Percentiles rank a stretch among this genome's conserved stretches.
These are phyloP conservation scores for Anas bernieri DNA, from an alignment of 2,797 vertebrate species.

Conservation along the genomic window DNA sequence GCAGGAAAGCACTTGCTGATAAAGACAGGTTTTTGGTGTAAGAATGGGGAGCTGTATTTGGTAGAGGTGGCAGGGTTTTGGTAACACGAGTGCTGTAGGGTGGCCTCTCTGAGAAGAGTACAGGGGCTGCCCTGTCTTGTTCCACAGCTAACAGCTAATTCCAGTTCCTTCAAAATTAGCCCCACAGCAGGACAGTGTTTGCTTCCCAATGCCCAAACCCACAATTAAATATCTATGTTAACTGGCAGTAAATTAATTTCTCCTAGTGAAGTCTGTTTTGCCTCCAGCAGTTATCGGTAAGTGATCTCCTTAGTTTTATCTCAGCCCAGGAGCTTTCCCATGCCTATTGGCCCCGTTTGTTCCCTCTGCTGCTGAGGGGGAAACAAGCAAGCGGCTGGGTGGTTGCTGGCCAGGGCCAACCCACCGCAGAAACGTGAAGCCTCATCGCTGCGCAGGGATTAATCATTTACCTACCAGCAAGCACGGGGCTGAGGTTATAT, in stretches of 20 bases:
- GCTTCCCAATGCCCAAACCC: not conserved
- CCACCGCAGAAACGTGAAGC: not conserved
- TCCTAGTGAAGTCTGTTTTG: not conserved
- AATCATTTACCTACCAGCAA: not conserved
- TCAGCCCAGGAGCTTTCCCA: fast-evolving
- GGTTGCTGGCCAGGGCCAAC: not conserved
- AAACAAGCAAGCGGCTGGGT: fast-evolving
- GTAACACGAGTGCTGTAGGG: fast-evolving
- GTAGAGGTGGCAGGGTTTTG: not conserved
- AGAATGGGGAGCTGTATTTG: fast-evolving
- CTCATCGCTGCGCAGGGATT: not conserved
- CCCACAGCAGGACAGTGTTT: not conserved
- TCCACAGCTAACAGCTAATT: not conserved
- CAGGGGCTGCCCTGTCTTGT: not conserved
- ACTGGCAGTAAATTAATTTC: not conserved
- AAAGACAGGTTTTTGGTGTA: not conserved
- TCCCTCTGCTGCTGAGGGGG: not conserved
- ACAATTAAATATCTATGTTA: not conserved
- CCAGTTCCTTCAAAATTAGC: not conserved
- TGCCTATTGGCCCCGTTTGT: fast-evolving
- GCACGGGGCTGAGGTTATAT: fast-evolving
- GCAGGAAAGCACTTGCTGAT: not conserved
- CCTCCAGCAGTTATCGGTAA: not conserved
- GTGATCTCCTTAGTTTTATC: not conserved
- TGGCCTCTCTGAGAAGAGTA: not conserved